Conservation (phyloP, 2,113 vertebrate genomes). For the Mirounga angustirostris region DNA sequence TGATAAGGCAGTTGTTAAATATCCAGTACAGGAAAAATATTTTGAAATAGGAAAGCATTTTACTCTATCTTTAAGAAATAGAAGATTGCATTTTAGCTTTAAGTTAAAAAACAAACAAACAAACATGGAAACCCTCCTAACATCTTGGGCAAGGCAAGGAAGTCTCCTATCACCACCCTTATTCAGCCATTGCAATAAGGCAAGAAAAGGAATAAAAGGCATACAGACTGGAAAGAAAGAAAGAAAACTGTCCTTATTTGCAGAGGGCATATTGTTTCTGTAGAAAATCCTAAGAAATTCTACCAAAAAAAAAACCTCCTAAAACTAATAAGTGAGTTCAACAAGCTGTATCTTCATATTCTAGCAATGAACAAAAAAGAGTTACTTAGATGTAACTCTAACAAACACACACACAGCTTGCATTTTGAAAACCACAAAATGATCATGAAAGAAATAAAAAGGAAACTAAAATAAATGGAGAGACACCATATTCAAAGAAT, state of each 20-base stretch:
- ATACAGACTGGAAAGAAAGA: neutral
- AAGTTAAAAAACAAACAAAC: neutral
- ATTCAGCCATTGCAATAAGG: neutral
- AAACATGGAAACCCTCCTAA: neutral
- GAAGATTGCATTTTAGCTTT: neutral
- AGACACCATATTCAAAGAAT: neutral
- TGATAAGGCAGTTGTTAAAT: neutral
- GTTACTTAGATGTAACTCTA: neutral
- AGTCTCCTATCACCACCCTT: neutral
- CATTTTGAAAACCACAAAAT: neutral
- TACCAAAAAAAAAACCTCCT: neutral
- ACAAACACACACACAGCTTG: neutral
- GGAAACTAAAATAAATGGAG: neutral
- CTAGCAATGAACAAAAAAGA: neutral
- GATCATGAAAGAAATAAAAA: neutral
- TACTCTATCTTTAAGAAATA: neutral
- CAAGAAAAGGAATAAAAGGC: conserved; percentile 2
- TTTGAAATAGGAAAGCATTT: neutral
- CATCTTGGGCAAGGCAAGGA: neutral
- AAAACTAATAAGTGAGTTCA: neutral
- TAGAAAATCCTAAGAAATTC: conserved; percentile 21
- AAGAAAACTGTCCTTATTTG: neutral
- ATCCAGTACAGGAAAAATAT: neutral
- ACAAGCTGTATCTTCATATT: neutral
- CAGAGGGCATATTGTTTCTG: neutral